Conservation (phyloP, 92 coral and sea anemone species). For the Meandrina meandrites region DNA sequence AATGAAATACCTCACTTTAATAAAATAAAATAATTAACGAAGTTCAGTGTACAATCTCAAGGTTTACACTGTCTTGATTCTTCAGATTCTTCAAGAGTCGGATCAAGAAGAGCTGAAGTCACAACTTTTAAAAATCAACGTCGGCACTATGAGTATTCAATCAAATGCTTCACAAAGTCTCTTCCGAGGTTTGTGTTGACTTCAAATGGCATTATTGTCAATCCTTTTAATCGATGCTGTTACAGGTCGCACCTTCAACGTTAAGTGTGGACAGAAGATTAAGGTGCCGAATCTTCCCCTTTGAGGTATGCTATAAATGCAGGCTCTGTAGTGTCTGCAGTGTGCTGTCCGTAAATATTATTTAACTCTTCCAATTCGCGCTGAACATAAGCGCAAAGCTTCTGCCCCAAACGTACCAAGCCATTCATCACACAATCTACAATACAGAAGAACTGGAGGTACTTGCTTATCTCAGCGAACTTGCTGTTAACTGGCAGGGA, state of each 20-base stretch:
- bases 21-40: no score
- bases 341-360: background rate
- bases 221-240: background rate
- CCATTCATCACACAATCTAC: background rate
- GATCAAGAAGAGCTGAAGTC: no score
- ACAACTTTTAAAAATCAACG: no score
- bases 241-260: background rate
- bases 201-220: background rate
- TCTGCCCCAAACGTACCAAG: background rate
- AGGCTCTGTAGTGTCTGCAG: background rate
- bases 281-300: background rate
- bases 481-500: background rate
- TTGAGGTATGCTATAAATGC: background rate
- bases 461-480: background rate
- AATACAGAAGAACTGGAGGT: background rate
- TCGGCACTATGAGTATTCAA: background rate
- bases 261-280: background rate
- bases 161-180: background rate
- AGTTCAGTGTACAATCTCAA: no score
- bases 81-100: no score
- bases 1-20: no score
- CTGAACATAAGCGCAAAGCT: background rate
- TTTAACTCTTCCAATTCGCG: background rate
- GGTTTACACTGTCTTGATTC: no score
- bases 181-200: background rate